phyloP scores from a whole-genome alignment of 1,140 invertebrate genomes.

The Anthonomus grandis region DNA sequence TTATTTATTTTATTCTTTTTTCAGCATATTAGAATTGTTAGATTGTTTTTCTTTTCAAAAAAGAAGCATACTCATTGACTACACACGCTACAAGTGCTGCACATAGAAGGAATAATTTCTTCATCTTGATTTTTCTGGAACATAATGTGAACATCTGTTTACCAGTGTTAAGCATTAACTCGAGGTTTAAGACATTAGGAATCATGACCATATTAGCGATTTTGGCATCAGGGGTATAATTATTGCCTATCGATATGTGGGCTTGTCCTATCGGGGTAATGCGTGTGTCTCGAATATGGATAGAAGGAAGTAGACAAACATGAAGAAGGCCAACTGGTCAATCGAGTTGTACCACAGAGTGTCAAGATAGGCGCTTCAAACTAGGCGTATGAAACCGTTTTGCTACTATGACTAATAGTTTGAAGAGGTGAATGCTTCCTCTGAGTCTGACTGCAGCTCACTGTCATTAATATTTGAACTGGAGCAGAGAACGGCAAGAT shows the following conservation, averaged over 20 bases:
- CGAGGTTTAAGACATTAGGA: no score
- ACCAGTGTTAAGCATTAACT: no score
- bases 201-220: constrained; percentile 1
- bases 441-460: constrained; percentile 20
- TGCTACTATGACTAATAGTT: constrained; percentile 16
- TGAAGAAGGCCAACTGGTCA: constrained; percentile 4
- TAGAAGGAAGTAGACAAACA: constrained; percentile 13
- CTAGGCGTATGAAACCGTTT: constrained; percentile 12
- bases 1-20: no score
- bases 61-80: no score
- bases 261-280: constrained; percentile 12
- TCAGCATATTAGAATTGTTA: no score
- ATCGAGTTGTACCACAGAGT: constrained; percentile 8
- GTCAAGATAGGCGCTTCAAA: constrained; percentile 8
- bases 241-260: neutral
- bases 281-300: constrained; percentile 12
- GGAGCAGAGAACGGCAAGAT: constrained; percentile 9
- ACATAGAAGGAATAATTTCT: no score
- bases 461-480: constrained; percentile 11
- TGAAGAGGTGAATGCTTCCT: constrained; percentile 15
- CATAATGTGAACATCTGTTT: no score
- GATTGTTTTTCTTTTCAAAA: no score
- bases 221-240: no score
- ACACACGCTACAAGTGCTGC: no score
- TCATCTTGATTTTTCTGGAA: no score